Percentiles rank a stretch among this genome's conserved stretches.
Conservation (phyloP, 2,888 invertebrate genomes). For the Spatulosminthurus flaviceps region DNA sequence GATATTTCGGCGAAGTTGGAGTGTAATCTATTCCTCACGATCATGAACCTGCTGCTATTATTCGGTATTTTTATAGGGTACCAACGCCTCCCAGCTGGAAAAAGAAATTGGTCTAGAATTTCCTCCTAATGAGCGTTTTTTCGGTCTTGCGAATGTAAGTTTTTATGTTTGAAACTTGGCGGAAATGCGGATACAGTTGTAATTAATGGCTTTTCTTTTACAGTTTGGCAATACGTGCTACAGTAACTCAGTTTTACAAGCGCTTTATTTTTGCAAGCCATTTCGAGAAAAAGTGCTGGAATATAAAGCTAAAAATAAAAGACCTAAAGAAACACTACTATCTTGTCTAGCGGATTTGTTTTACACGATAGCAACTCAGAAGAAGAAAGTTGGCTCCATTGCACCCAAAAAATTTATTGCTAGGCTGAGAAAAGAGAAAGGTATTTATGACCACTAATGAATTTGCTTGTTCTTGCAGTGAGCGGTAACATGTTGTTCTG, state of each 20-base stretch:
- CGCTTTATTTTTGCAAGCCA: conserved; percentile 98
- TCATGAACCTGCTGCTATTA: background rate
- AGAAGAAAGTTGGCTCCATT: conserved; percentile 98
- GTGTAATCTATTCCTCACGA: no score
- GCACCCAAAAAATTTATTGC: conserved; percentile 99
- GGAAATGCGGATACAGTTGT: no score
- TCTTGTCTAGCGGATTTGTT: conserved; percentile 98
- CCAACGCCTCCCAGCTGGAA: conserved; percentile 98
- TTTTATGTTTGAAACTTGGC: background rate
- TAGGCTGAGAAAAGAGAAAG: conserved; percentile 96
- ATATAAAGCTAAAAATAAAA: conserved; percentile 95
- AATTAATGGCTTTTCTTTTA: conserved; percentile 65
- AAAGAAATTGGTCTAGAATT: conserved; percentile 99
- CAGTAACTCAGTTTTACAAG: conserved; percentile 99
- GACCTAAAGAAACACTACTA: conserved; percentile 95
- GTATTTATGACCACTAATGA: no score
- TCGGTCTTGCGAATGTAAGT: conserved; percentile 98
- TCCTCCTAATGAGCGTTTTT: conserved; percentile 98
- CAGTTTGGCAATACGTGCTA: conserved; percentile 99
- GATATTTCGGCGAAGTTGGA: no score
- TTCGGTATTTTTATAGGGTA: conserved; percentile 75
- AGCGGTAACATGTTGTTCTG: no score
- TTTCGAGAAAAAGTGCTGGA: conserved; percentile 98
- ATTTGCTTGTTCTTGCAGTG: no score
- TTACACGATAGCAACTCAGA: conserved; percentile 99